Percentiles rank a stretch among this genome's conserved stretches.
Conservation (phyloP, 2,113 vertebrate genomes). For the Nycticryphes semicollaris region DNA sequence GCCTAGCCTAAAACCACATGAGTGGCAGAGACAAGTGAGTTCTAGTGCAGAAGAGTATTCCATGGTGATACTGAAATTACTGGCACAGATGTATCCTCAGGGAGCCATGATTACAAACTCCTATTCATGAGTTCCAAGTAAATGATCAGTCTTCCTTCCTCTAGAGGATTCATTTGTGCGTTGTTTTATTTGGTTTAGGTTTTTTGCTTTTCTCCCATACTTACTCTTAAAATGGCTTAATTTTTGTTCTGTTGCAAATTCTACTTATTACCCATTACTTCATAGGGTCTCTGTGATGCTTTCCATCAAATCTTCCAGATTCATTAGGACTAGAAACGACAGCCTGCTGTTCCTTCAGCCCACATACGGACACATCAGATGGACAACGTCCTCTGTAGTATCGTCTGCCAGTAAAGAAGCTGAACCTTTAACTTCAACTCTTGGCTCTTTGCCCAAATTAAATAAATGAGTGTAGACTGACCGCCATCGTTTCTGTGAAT, state of each 20-base stretch:
- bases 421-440: constrained; percentile 31
- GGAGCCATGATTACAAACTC: neutral
- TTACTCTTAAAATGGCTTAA: neutral
- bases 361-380: neutral
- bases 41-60: neutral
- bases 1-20: neutral
- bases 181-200: neutral
- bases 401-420: constrained; percentile 20
- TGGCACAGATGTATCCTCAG: neutral
- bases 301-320: constrained; percentile 23
- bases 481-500: neutral
- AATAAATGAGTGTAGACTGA: neutral
- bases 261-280: neutral
- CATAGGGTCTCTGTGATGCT: neutral
- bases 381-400: constrained; percentile 19
- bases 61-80: neutral
- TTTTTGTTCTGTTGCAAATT: neutral
- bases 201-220: neutral
- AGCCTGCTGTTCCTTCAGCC: constrained; percentile 39
- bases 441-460: constrained; percentile 28
- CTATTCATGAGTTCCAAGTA: neutral
- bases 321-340: neutral
- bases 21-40: neutral
- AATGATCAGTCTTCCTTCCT: neutral
- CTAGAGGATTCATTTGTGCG: neutral